Base-by-base conservation (phyloP, 2,888 invertebrate genomes). In the Drosophila planitibia region DNA sequence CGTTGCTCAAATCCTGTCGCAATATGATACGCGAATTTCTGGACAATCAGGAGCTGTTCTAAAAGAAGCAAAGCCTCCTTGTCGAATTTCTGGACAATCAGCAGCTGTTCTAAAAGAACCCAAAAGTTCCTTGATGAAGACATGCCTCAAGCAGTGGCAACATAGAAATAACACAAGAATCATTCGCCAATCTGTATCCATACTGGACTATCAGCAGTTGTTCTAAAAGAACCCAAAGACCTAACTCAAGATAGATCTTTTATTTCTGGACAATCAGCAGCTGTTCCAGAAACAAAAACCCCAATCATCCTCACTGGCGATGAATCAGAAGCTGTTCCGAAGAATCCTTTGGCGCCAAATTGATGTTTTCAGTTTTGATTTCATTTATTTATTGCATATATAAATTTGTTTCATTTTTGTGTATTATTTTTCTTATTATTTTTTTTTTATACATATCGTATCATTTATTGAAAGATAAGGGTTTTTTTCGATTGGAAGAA, bases 311-410 rank as follows among this genome's bases (percentile, higher is more conserved):
- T 12, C 16, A 9, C 19, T 5, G 16, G 1, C 10, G n/a, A 14
- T 5, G 12, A 19, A n/a, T n/a, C 19, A 12, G 30, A 30, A 3
- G 49, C 49, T 49, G 14, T 49, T 25, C 51, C 19, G 19, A 30
- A 30, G 35, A 32, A 52, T n/a, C 52, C 54, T 12, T 12, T 7
- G 16, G 55, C 28, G 30, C 39, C 57, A 9, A 12, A 14, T 39
- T 1, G 37, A 4, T 1, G 10, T 51, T 19, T 66, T 74, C 67
- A 81, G 35, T 75, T 84, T 83, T 81, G 65, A 80, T 80, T 83
- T 89, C 85, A 85, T 90, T 89, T 89, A 89, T 88, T 85, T 83
- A 90, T 90, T 89, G 87, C 79, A 86, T 89, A 82, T 70, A 85
- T 89, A 89, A 86, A 90, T 89, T 90, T 83, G 59, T 85, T 90